phyloP scores from a whole-genome alignment of 2,113 vertebrate genomes.

The Microcebus ravelobensis region DNA sequence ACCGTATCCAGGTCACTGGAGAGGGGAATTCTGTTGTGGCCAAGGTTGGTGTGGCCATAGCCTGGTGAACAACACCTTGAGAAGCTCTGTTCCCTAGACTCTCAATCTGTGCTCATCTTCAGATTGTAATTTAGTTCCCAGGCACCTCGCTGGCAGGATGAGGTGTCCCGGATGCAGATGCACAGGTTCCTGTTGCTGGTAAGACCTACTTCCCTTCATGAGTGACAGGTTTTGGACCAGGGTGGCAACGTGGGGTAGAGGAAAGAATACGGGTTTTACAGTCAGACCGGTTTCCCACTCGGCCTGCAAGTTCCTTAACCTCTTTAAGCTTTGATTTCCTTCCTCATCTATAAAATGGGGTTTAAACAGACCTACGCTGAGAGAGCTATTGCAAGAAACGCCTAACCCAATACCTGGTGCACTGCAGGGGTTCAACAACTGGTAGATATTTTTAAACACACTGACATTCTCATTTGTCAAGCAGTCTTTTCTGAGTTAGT shows the following conservation, averaged over 20 bases:
- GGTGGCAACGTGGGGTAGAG: not conserved
- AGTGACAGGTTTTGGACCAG: not conserved
- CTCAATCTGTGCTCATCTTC: not conserved
- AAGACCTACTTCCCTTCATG: not conserved
- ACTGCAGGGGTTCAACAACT: not conserved
- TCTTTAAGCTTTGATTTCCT: not conserved
- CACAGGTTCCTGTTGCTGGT: not conserved
- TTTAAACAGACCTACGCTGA: not conserved
- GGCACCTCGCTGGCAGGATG: not conserved
- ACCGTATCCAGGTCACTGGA: not conserved
- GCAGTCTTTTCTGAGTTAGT: not conserved
- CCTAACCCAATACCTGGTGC: not conserved
- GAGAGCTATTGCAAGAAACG: not conserved
- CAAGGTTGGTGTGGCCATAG: not conserved
- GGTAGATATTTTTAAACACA: slow-evolving; percentile 13
- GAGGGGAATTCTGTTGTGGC: not conserved
- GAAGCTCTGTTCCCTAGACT: not conserved
- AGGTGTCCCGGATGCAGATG: not conserved
- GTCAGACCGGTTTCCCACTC: not conserved
- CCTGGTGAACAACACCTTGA: not conserved
- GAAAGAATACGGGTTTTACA: not conserved
- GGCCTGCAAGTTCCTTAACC: not conserved
- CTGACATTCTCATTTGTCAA: not conserved
- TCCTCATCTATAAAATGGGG: not conserved
- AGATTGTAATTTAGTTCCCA: not conserved